phyloP scores from a whole-genome alignment of 2,113 vertebrate species.

The Sander vitreus region DNA sequence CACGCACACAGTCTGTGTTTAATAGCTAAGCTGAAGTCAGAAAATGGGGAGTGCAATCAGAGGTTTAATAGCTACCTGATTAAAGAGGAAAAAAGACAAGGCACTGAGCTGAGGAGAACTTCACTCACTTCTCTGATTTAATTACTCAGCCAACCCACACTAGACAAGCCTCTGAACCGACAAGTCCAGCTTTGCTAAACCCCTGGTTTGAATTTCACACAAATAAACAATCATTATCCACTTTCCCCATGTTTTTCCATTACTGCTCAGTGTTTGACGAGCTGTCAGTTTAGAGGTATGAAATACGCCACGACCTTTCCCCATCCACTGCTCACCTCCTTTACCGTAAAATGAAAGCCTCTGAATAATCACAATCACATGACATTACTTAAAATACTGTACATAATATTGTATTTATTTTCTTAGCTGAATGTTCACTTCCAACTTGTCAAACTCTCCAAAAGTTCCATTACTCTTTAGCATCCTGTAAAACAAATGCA shows the following conservation, averaged over 20 bases:
- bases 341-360: conserved; percentile 7
- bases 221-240: conserved; percentile 76
- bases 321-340: conserved; percentile 8
- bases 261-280: conserved; percentile 54
- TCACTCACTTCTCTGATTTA: conserved; percentile 78
- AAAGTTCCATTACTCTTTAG: conserved; percentile 43
- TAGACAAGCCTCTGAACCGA: conserved; percentile 69
- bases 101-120: conserved; percentile 73
- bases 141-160: conserved; percentile 77
- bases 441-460: conserved; percentile 11
- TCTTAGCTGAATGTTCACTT: conserved; percentile 18
- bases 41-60: conserved; percentile 68
- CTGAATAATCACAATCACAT: conserved; percentile 14
- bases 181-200: conserved; percentile 57
- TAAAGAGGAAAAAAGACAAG: conserved; percentile 80
- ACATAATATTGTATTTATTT: background rate
- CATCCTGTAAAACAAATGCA: conserved; percentile 57
- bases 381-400: background rate
- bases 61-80: conserved; percentile 82
- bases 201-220: conserved; percentile 66
- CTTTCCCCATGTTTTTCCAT: conserved; percentile 73
- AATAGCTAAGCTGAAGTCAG: conserved; percentile 71
- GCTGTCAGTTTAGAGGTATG: conserved; percentile 45
- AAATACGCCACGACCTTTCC: background rate
- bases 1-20: conserved; percentile 54